Evolutionary conservation across 1,140 invertebrate species (phyloP).

Genomic region (Drosophila orena): DNA sequence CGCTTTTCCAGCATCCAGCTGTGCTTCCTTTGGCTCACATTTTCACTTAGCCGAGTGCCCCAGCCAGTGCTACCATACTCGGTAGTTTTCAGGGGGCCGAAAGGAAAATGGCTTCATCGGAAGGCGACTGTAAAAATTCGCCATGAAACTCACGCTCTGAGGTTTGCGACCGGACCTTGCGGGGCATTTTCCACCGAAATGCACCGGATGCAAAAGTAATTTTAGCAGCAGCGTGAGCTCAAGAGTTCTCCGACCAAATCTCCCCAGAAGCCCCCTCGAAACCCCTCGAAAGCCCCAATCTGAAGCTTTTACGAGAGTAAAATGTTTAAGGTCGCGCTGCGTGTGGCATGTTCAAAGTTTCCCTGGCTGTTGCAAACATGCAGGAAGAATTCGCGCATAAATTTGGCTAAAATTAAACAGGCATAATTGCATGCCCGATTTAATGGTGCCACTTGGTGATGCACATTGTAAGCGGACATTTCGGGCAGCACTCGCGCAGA

Average conservation of each 20-base stretch:
- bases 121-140: slow-evolving; percentile 74
- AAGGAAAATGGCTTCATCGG: slow-evolving; percentile 72
- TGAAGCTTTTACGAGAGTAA: slow-evolving; percentile 36
- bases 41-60: slow-evolving; percentile 69
- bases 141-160: slow-evolving; percentile 75
- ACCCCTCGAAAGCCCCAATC: slow-evolving; percentile 1
- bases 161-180: slow-evolving; percentile 64
- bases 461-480: slow-evolving; percentile 26
- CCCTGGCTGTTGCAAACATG: slow-evolving; percentile 37
- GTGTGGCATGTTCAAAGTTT: slow-evolving; percentile 14
- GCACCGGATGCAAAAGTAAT: slow-evolving; percentile 80
- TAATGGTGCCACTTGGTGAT: slow-evolving; percentile 20
- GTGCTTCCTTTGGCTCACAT: slow-evolving; percentile 68
- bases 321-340: slow-evolving; percentile 45
- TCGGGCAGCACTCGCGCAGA: slow-evolving; percentile 16
- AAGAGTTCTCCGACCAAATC: slow-evolving; percentile 15
- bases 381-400: slow-evolving; percentile 50
- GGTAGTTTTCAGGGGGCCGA: background rate
- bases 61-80: background rate
- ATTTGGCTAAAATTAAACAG: slow-evolving; percentile 71
- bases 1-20: slow-evolving; percentile 19
- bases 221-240: slow-evolving; percentile 60
- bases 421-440: slow-evolving; percentile 67
- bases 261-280: background rate
- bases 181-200: slow-evolving; percentile 65